These are phyloP conservation scores for Crotophaga sulcirostris DNA, from an alignment of 2,113 vertebrate genomes.

Conservation along the genomic window DNA sequence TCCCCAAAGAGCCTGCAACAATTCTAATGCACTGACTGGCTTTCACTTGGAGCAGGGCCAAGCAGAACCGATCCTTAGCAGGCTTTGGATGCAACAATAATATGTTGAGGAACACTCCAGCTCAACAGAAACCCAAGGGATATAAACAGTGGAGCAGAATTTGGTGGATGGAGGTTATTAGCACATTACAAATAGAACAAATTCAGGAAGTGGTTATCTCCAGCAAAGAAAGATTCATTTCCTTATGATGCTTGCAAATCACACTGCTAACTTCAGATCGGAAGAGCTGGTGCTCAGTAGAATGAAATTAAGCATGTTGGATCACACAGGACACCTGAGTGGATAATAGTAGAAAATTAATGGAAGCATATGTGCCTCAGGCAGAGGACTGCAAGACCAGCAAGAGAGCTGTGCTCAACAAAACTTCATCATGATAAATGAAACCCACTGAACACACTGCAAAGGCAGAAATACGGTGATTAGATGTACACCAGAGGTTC, in stretches of 20 bases:
- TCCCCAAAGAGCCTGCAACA: neutral
- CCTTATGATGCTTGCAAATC: constrained; percentile 52
- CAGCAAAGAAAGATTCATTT: constrained; percentile 66
- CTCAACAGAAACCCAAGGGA: constrained; percentile 12
- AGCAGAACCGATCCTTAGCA: neutral
- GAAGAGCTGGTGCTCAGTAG: constrained; percentile 46
- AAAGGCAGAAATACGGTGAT: constrained; percentile 46
- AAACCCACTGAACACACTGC: neutral
- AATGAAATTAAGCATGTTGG: constrained; percentile 66
- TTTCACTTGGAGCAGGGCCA: neutral
- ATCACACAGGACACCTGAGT: constrained; percentile 68
- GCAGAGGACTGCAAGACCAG: constrained; percentile 59
- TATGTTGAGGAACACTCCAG: neutral
- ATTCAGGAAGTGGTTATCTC: constrained; percentile 64
- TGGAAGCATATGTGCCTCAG: constrained; percentile 61
- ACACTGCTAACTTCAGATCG: constrained; percentile 38
- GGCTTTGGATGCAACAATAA: neutral
- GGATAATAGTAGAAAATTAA: constrained; percentile 68
- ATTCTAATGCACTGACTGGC: neutral
- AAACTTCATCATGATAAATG: constrained; percentile 62
- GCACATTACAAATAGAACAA: constrained; percentile 39
- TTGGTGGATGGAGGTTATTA: constrained; percentile 49
- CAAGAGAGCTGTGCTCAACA: constrained; percentile 40
- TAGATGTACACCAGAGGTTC: constrained; percentile 44
- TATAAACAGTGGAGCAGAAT: neutral